Percentiles rank a stretch among this genome's conserved stretches.
Evolutionary conservation across 2,888 invertebrate genomes (phyloP).

Genomic region (Amphipoea oculea): DNA sequence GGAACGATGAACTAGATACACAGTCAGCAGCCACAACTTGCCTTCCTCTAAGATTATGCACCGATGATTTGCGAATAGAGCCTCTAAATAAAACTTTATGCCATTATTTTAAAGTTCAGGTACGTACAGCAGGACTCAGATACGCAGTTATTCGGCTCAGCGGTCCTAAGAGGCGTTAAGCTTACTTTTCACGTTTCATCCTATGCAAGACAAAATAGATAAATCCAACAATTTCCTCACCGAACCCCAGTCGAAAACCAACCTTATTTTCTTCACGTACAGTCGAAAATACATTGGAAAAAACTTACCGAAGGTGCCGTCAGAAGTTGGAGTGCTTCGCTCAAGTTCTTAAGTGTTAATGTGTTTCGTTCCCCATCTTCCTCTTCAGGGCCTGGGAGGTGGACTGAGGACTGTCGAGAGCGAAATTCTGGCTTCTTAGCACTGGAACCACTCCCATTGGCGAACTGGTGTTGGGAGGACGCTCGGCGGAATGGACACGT

Average conservation of each 20-base stretch:
- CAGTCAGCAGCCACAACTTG: conserved; percentile 27
- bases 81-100: conserved; percentile 16
- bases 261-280: not conserved
- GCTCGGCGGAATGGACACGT: conserved; percentile 91
- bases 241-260: not conserved
- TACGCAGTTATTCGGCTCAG: conserved; percentile 28
- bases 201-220: conserved; percentile 43
- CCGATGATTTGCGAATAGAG: conserved; percentile 22
- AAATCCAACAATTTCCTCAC: conserved; percentile 6
- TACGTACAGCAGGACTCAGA: not conserved
- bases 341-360: conserved; percentile 94
- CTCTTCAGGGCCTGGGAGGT: conserved; percentile 91
- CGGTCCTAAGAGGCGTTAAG: conserved; percentile 36
- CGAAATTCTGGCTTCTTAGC: conserved; percentile 87
- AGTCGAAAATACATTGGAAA: conserved; percentile 11
- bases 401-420: conserved; percentile 92
- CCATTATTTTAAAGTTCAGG: conserved; percentile 16
- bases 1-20: conserved; percentile 23
- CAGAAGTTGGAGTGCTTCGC: conserved; percentile 94
- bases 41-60: conserved; percentile 49
- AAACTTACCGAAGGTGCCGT: conserved; percentile 95
- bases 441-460: conserved; percentile 85
- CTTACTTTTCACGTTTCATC: conserved; percentile 48
- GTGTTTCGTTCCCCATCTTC: conserved; percentile 92
- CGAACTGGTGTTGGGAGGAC: conserved; percentile 89